A percentile compares a stretch with the other conserved stretches of the same genome.
Evolutionary conservation across 2,888 invertebrate species (phyloP).

Genomic region (Phrixothrix hirtus): DNA sequence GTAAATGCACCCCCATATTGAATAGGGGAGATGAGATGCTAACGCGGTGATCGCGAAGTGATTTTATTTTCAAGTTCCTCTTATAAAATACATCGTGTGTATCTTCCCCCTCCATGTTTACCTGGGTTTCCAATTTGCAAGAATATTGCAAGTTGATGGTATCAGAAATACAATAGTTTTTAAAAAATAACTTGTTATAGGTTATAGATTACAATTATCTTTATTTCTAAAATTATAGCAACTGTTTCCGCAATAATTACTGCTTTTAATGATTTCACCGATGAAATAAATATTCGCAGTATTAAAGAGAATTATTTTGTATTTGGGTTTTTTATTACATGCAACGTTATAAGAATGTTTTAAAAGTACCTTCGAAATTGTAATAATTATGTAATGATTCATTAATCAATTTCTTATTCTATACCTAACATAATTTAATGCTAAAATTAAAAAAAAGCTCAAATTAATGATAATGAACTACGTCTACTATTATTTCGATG

Average conservation of each 20-base stretch:
- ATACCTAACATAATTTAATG: too few relatives aligned
- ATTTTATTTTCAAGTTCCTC: slow-evolving; percentile 51
- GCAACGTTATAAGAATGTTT: too few relatives aligned
- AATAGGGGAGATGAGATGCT: slow-evolving; percentile 31
- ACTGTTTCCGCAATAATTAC: background rate
- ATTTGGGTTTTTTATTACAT: too few relatives aligned
- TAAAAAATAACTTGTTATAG: background rate
- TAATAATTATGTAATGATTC: too few relatives aligned
- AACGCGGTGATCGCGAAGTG: slow-evolving; percentile 44
- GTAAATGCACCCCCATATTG: slow-evolving; percentile 43
- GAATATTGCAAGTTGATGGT: slow-evolving; percentile 23
- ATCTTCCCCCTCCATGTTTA: slow-evolving; percentile 34
- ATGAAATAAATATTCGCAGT: too few relatives aligned
- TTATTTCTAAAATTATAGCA: background rate
- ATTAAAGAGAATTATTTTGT: too few relatives aligned
- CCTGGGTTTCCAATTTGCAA: slow-evolving; percentile 35
- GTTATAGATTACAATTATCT: background rate
- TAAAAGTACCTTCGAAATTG: too few relatives aligned
- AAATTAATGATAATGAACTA: too few relatives aligned
- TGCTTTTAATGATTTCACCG: too few relatives aligned
- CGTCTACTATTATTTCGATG: too few relatives aligned
- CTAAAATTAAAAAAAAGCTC: too few relatives aligned
- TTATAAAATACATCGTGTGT: slow-evolving; percentile 46
- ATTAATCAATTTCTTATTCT: too few relatives aligned
- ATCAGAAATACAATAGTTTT: background rate